Conservation (phyloP, 1,140 invertebrate genomes). For the Riptortus pedestris region DNA sequence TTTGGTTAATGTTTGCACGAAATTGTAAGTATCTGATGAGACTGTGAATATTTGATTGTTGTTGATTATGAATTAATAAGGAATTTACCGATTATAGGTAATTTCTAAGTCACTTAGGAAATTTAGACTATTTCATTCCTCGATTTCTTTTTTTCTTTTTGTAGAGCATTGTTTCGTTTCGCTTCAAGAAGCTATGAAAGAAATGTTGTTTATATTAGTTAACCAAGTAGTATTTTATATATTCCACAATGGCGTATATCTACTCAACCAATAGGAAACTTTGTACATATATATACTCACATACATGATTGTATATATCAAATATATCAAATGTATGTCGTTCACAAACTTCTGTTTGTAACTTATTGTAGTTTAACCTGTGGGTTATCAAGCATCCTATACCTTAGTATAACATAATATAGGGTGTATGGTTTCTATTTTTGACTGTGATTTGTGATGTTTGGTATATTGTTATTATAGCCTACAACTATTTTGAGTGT, state of each 20-base stretch:
- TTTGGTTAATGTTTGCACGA: conserved; percentile 1
- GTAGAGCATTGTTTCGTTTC: too few relatives aligned
- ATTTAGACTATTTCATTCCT: conserved; percentile 4
- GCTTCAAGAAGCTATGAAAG: too few relatives aligned
- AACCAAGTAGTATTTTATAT: neutral
- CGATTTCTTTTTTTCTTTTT: neutral
- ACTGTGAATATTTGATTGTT: neutral
- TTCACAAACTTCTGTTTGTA: neutral
- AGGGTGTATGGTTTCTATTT: conserved; percentile 9
- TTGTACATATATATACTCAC: neutral
- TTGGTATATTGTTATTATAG: conserved; percentile 13
- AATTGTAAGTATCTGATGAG: neutral
- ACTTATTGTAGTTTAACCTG: conserved; percentile 1
- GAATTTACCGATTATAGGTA: neutral
- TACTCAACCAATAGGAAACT: conserved; percentile 4
- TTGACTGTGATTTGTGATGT: conserved; percentile 15
- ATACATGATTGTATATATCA: conserved; percentile 9
- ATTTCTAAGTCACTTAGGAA: neutral
- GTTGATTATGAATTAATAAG: neutral
- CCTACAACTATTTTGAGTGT: conserved; percentile 14
- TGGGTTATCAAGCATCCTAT: neutral
- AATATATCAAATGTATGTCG: conserved; percentile 11
- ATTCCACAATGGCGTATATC: conserved; percentile 7
- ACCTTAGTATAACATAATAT: conserved; percentile 4
- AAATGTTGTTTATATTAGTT: too few relatives aligned